These are phyloP conservation scores for Protophormia terraenovae DNA, from an alignment of 2,888 invertebrate genomes.

Conservation along the genomic window DNA sequence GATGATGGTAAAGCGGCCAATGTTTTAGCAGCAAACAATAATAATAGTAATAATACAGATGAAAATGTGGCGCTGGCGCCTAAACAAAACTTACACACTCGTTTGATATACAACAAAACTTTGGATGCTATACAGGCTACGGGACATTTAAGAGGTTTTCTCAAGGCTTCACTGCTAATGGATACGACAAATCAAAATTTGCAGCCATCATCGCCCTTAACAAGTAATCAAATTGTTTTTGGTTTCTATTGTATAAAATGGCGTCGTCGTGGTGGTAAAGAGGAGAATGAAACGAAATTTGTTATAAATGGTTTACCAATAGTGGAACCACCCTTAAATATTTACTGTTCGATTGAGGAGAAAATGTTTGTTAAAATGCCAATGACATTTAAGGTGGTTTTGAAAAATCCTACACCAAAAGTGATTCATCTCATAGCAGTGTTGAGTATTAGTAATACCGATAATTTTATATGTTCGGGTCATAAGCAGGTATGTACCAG, in stretches of 20 bases:
- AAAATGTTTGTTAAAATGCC: slow-evolving; percentile 81
- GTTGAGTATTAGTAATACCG: slow-evolving; percentile 81
- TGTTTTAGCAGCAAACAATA: slow-evolving; percentile 64
- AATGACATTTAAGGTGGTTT: slow-evolving; percentile 79
- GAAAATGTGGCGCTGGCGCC: slow-evolving; percentile 60
- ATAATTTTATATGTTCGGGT: slow-evolving; percentile 97
- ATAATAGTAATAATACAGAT: slow-evolving; percentile 59
- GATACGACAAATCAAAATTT: neutral
- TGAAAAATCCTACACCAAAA: slow-evolving; percentile 80
- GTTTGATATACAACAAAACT: slow-evolving; percentile 78
- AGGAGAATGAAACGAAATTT: slow-evolving; percentile 81
- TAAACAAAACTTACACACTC: slow-evolving; percentile 69
- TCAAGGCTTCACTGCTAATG: slow-evolving; percentile 76
- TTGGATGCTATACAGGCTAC: slow-evolving; percentile 80
- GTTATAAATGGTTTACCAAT: slow-evolving; percentile 78
- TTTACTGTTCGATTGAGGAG: slow-evolving; percentile 81
- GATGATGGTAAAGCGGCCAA: slow-evolving; percentile 76
- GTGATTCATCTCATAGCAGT: slow-evolving; percentile 80
- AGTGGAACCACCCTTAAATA: slow-evolving; percentile 79
- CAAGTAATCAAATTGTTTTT: slow-evolving; percentile 72
- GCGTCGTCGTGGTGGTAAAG: slow-evolving; percentile 77
- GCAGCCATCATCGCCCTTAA: slow-evolving; percentile 38
- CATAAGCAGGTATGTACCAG: slow-evolving; percentile 92
- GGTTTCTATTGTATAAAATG: slow-evolving; percentile 81
- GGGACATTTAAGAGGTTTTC: slow-evolving; percentile 79